A percentile compares a stretch with the other conserved stretches of the same genome.
Conservation (phyloP, 2,113 vertebrate species). For the Marmota flaviventris region DNA sequence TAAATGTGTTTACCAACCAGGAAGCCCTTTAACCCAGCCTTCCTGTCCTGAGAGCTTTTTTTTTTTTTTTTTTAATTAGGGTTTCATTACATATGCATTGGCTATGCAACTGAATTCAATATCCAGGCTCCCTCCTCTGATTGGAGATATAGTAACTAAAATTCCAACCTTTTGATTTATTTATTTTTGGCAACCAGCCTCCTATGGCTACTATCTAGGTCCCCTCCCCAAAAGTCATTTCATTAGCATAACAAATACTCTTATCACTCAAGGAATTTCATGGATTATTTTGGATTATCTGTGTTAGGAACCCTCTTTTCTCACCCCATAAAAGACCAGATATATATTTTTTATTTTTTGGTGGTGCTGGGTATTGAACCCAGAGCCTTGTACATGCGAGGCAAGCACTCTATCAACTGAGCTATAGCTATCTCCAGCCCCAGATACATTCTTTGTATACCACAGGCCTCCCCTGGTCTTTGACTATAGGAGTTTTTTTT, state of each 20-base stretch:
- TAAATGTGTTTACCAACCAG: not conserved
- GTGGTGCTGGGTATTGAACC: too few species aligned
- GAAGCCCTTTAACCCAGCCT: not conserved
- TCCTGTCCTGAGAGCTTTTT: not conserved
- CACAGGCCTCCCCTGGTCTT: too few species aligned
- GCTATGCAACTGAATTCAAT: not conserved
- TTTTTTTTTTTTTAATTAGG: not conserved
- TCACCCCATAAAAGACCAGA: not conserved
- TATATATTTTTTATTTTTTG: not conserved
- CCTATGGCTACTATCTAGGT: not conserved
- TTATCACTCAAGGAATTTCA: not conserved
- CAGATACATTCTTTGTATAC: too few species aligned
- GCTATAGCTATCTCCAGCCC: too few species aligned
- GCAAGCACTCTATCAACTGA: too few species aligned
- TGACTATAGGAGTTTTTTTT: too few species aligned
- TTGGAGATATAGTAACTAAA: not conserved
- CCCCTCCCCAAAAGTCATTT: not conserved
- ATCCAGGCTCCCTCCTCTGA: not conserved
- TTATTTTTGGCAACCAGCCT: not conserved
- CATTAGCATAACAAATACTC: not conserved
- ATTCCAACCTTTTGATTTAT: not conserved
- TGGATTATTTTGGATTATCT: conserved; percentile 6
- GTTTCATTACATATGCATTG: not conserved
- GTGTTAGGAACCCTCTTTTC: not conserved
- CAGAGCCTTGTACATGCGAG: too few species aligned